Percentiles rank a stretch among this genome's conserved stretches.
Evolutionary conservation across 2,113 vertebrate genomes (phyloP).

Genomic region (Psilopsiagon aurifrons): DNA sequence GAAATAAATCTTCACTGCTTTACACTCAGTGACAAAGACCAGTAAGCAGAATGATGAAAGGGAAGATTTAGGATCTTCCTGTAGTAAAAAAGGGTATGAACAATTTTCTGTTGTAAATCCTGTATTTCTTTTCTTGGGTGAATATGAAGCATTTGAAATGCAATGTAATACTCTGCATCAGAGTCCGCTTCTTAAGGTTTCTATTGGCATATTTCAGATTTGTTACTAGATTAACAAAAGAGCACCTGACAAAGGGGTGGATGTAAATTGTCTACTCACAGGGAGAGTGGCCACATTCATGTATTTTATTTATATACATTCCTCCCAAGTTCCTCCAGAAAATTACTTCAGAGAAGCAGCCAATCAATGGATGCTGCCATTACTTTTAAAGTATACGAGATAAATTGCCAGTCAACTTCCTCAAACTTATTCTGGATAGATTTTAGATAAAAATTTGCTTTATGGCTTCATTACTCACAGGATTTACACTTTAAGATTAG

Average conservation of each 20-base stretch:
- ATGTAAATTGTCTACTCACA: not conserved
- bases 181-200: not conserved
- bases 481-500: not conserved
- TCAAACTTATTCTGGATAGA: not conserved
- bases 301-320: not conserved
- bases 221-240: not conserved
- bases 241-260: not conserved
- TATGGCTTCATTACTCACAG: not conserved
- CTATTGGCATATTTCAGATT: not conserved
- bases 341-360: not conserved
- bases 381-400: not conserved
- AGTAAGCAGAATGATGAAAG: not conserved
- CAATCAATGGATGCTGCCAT: not conserved
- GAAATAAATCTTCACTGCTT: conserved; percentile 20
- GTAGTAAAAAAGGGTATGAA: not conserved
- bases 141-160: not conserved
- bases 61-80: not conserved
- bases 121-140: not conserved
- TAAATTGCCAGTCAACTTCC: not conserved
- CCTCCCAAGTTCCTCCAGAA: not conserved
- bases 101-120: not conserved
- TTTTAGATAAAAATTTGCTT: not conserved
- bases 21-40: not conserved
- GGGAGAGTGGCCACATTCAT: not conserved
- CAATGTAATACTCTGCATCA: not conserved